Base-by-base conservation (phyloP, 2,888 invertebrate genomes). In the Cheiracanthium punctorium region DNA sequence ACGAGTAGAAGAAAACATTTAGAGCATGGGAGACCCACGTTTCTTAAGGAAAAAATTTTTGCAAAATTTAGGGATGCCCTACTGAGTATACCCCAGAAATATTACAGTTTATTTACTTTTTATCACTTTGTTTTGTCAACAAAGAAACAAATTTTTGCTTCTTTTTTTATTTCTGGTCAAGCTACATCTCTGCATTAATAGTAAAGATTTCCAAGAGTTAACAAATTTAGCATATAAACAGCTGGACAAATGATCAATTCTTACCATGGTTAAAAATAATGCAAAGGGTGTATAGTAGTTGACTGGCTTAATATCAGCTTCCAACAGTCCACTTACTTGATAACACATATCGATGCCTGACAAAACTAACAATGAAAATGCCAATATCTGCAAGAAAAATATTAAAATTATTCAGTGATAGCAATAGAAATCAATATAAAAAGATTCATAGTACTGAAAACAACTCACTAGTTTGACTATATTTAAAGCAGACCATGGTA, bases 261-360 rank as follows among this genome's bases (percentile, higher is more conserved):
- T 95, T 94, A 96, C 96, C 93, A 96, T 96, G 90, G 95, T 95
- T 74, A 94, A 92, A 90, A 96, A 94, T 92, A 95, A 95, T 88
- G 96, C 93, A 88, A 95, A 92, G 2, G 97, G 96, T 73, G 95
- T 94, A 92, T 94, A 96, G 90, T 95, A 94, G 91, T 96, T 95
- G 17, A 95, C 95, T 89, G 93, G 94, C 91, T 81, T 88, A 32
- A 89, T 73, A 33, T 84, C 74, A 24, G 0, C 32, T 1, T 73
- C 52, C 24, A 69, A 20, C 37, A 64, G 79, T 74, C n/a, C 17
- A 41, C 79, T 37, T 79, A 84, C 79, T 48, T 84, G 77, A 69
- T 84, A 84, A 14, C 28, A 24, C 41, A 84, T 79, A 20, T 84
- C 84, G 43, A 37, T 41, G 28, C 70, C 17, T 28, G 84, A 37